These are phyloP conservation scores for Eristalis arbustorum DNA, from an alignment of 2,888 invertebrate species.

Conservation along the genomic window DNA sequence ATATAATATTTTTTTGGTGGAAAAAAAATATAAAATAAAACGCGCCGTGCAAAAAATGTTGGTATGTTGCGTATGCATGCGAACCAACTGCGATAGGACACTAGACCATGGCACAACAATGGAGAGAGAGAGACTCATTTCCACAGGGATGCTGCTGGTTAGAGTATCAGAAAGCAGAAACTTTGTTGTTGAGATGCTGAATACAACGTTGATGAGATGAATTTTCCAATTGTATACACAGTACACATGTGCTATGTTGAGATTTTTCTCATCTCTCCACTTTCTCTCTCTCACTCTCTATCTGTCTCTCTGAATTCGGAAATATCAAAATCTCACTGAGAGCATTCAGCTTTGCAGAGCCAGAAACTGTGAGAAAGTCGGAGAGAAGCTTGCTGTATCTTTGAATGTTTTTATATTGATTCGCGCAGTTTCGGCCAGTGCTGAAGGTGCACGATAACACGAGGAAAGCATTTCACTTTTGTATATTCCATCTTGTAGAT, in stretches of 20 bases:
- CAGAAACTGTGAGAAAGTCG: not conserved
- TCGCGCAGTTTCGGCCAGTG: constrained; percentile 52
- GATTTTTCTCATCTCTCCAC: constrained; percentile 14
- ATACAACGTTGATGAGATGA: constrained; percentile 39
- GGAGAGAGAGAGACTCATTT: constrained; percentile 71
- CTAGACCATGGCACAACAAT: constrained; percentile 73
- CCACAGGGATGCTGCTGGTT: constrained; percentile 58
- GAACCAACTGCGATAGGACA: constrained; percentile 78
- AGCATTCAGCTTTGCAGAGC: constrained; percentile 10
- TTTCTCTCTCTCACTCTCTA: not conserved
- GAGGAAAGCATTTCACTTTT: constrained; percentile 64
- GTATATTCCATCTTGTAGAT: constrained; percentile 36
- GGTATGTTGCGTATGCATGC: constrained; percentile 79
- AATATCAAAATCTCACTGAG: not conserved
- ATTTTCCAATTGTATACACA: constrained; percentile 52
- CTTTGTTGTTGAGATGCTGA: constrained; percentile 54
- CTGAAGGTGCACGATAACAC: constrained; percentile 47
- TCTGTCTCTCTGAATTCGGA: not conserved
- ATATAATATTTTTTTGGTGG: constrained; percentile 57
- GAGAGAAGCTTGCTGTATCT: constrained; percentile 26
- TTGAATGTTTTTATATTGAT: constrained; percentile 51
- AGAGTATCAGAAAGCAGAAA: constrained; percentile 16
- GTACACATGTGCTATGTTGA: constrained; percentile 48
- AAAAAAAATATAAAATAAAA: constrained; percentile 74
- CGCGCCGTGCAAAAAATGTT: constrained; percentile 78